Base-by-base conservation (phyloP, 2,888 invertebrate species). In the Xylota sylvarum region DNA sequence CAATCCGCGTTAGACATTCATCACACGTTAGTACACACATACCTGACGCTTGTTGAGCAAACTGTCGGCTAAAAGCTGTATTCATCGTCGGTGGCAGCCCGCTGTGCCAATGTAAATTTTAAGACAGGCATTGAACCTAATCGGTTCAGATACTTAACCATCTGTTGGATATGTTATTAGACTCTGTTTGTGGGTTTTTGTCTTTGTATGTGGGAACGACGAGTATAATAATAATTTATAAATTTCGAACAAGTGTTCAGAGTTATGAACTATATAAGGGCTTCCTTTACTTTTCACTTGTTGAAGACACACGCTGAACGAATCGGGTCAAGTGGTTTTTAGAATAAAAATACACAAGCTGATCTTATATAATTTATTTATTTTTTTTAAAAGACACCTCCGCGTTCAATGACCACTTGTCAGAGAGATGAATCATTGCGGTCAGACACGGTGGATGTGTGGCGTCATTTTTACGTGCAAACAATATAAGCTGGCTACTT, bases 401-500 rank as follows among this genome's bases (percentile, higher is more conserved):
- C 81, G 70, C 85, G 81, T 85, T 85, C 85, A 85, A 77, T 85
- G 85, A 85, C 85, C 85, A 85, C 74, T 80, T 70, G 58, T 17
- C 48, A 23, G 17, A 17, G 32, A 65, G 50, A 76, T 80, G 72
- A 85, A 85, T 81, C 85, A 81, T 81, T 69, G 37, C 52, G 65
- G 60, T 60, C 58, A 50, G 30, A 12, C 40, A 40, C 40, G 30
- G 48, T 43, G 19, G 43, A 46, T 12, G 64, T 55, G 43, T 40
- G 43, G 52, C 27, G 64, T 60, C 79, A 50, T 46, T 65, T 64
- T 5, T 56, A 65, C 58, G 60, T 52, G 58, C n/a, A 58, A 56
- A 64, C 37, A 27, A 12, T 40, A 62, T 48, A 72, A 56, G 37
- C 55, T 56, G 52, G 60, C 62, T 30, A 62, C 72, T 78, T 27